Percentiles rank a stretch among this genome's conserved stretches.
These are phyloP conservation scores for Leptodactylus fuscus DNA, from an alignment of 2,113 vertebrate species.

Conservation along the genomic window DNA sequence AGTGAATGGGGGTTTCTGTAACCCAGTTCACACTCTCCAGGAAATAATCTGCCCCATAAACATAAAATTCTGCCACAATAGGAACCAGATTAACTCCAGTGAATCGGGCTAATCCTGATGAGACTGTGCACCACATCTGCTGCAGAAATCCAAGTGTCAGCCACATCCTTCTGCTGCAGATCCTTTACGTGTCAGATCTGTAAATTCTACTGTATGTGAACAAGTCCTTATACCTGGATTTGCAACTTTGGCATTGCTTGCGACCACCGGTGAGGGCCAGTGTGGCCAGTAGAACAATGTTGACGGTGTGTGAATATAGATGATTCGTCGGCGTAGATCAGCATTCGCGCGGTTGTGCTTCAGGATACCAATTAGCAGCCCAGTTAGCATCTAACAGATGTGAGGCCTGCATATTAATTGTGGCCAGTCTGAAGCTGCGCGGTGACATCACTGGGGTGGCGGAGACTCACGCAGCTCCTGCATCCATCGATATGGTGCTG, in stretches of 20 bases:
- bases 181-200: too few species aligned
- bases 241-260: background rate
- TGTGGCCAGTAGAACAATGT: background rate
- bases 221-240: background rate
- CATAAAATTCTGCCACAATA: too few species aligned
- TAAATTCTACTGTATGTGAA: too few species aligned
- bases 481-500: constrained; percentile 54
- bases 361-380: constrained; percentile 48
- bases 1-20: too few species aligned
- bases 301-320: background rate
- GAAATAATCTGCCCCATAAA: too few species aligned
- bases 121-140: too few species aligned
- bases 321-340: background rate
- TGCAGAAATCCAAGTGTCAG: too few species aligned
- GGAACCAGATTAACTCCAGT: too few species aligned
- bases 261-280: background rate
- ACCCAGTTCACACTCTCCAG: too few species aligned
- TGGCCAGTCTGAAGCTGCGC: constrained; percentile 2
- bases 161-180: too few species aligned
- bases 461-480: constrained; percentile 40
- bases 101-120: too few species aligned
- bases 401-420: constrained; percentile 51
- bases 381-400: constrained; percentile 47
- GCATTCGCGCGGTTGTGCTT: constrained; percentile 19
- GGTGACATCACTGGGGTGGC: constrained; percentile 23